Percentiles rank a stretch among this genome's conserved stretches.
Conservation (phyloP, 2,797 vertebrate species). For the Smutsia gigantea region DNA sequence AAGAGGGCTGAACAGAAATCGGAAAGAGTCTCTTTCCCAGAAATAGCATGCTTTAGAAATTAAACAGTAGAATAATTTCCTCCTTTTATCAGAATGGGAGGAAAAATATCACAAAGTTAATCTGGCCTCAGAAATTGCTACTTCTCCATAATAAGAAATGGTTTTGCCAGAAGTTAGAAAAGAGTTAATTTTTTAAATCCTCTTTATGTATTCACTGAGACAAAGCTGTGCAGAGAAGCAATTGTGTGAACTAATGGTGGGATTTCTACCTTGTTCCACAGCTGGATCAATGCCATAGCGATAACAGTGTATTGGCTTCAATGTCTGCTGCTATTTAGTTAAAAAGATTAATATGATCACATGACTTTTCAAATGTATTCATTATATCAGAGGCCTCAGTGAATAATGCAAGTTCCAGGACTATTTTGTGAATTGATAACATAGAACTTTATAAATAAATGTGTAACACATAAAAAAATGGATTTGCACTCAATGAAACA, state of each 20-base stretch:
- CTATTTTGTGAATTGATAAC: constrained; percentile 50
- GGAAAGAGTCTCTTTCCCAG: neutral
- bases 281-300: neutral
- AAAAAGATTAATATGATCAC: constrained; percentile 36
- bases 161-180: neutral
- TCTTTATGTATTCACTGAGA: neutral
- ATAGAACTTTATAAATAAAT: constrained; percentile 53
- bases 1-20: neutral
- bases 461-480: constrained; percentile 15
- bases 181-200: neutral
- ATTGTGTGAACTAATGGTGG: neutral
- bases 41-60: constrained; percentile 31
- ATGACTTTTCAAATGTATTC: constrained; percentile 59
- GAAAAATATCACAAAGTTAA: neutral
- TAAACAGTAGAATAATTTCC: neutral
- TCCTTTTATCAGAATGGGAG: neutral
- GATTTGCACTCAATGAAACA: neutral
- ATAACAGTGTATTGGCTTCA: neutral
- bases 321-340: constrained; percentile 1
- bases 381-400: constrained; percentile 29
- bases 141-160: neutral
- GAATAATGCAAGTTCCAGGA: constrained; percentile 14
- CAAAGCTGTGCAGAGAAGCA: neutral
- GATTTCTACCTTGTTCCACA: neutral
- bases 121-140: neutral